Percentiles rank a stretch among this genome's conserved stretches.
These are phyloP conservation scores for Halcyon chelicuti DNA, from an alignment of 2,797 vertebrate species.

Conservation along the genomic window DNA sequence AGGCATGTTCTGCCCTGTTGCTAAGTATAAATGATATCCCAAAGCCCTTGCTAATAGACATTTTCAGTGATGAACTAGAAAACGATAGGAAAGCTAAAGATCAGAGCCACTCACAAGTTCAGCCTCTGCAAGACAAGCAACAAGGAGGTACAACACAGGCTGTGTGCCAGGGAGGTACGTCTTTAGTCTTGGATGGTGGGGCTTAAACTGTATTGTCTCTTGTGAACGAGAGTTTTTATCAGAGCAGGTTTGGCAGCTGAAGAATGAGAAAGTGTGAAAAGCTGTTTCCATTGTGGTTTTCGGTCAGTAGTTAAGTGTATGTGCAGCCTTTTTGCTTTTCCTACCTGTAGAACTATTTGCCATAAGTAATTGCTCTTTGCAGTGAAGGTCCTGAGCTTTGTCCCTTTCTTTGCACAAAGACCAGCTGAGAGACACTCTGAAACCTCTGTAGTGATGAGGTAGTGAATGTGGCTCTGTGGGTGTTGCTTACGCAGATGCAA, in stretches of 20 bases:
- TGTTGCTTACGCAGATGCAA: neutral
- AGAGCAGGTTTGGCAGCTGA: neutral
- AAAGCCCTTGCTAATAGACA: neutral
- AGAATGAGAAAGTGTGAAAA: neutral
- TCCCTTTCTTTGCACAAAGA: neutral
- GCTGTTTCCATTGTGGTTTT: neutral
- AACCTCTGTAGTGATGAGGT: neutral
- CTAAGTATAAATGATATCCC: neutral
- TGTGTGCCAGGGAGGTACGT: neutral
- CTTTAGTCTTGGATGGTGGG: neutral
- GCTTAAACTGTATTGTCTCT: neutral
- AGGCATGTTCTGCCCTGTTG: neutral
- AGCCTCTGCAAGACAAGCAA: neutral
- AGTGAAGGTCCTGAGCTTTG: neutral
- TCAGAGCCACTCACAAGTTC: neutral
- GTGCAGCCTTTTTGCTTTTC: neutral
- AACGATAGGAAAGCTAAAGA: neutral
- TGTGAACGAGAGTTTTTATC: neutral
- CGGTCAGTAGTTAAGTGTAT: neutral
- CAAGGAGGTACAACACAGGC: neutral
- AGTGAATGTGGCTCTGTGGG: neutral
- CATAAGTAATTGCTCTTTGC: neutral
- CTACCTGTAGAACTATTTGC: neutral
- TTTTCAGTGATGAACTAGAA: neutral
- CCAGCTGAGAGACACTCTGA: neutral